Base-by-base conservation (phyloP, 2,113 vertebrate genomes). In the Puffinus mauretanicus region DNA sequence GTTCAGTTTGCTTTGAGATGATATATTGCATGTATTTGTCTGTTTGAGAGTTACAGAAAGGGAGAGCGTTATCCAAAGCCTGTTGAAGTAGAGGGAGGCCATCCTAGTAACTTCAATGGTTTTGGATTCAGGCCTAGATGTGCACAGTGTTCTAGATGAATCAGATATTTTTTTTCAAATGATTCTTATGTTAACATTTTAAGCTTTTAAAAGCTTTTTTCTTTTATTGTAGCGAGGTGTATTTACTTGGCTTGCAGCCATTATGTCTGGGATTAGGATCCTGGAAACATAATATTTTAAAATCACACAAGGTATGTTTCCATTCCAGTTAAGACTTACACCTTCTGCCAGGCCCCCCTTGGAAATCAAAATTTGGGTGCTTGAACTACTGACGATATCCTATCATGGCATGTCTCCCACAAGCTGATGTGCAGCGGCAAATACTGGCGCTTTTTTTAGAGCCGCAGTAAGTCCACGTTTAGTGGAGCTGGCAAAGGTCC, bases 1-100 rank as follows among this genome's bases (percentile, higher is more conserved):
- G 83, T 76, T 90, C 82, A 83, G 34, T 96, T 95, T 86, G 93
- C 93, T 95, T 95, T 94, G 84, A 73, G 87, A 90, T 96, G 94
- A 96, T 96, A 6, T 55, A 95, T 55, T 82, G 82, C 71, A 18
- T 55, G 55, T 77, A 94, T 95, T 96, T 92, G 66, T 93, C 79
- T 71, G n/a, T 82, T 77, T 66, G 89, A 93, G 93, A 93, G 75
- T 82, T 93, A 85, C 24, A 95, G 95, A 93, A 94, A 80, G 0
- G 1, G 61, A 44, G 87, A 44, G 69, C 1, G 1, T 91, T 89
- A 79, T 85, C 86, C 88, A 76, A 89, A 80, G 66, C 66, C 84
- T 78, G 84, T 73, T 94, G 78, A 94, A 97, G 40, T 55, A 94
- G 58, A 85, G 62, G 58, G 89, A 91, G 86, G 52, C 84, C 55